A percentile compares a stretch with the other conserved stretches of the same genome.
Conservation (phyloP, 2,797 vertebrate genomes). For the Myripristis murdjan region DNA sequence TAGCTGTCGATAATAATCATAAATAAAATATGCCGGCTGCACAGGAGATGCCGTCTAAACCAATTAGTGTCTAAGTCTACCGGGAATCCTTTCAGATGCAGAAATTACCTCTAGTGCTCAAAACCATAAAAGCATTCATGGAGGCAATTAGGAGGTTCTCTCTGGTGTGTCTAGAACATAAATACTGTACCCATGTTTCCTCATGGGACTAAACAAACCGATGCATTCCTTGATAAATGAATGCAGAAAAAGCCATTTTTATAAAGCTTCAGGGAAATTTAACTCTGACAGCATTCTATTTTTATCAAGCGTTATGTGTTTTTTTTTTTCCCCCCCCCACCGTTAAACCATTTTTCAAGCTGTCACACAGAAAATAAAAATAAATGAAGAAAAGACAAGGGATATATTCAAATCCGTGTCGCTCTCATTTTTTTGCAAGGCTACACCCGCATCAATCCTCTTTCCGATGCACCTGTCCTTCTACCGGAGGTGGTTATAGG, state of each 20-base stretch:
- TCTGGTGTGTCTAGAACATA: slow-evolving; percentile 68
- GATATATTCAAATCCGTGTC: slow-evolving; percentile 45
- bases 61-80: slow-evolving; percentile 57
- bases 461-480: slow-evolving; percentile 26
- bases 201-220: slow-evolving; percentile 66
- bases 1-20: slow-evolving; percentile 54
- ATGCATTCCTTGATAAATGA: slow-evolving; percentile 74
- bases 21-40: slow-evolving; percentile 37
- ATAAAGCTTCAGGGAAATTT: slow-evolving; percentile 77
- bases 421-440: slow-evolving; percentile 35
- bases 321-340: slow-evolving; percentile 61
- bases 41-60: slow-evolving; percentile 35
- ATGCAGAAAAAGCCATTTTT: slow-evolving; percentile 76
- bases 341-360: slow-evolving; percentile 71
- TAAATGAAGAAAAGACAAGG: slow-evolving; percentile 57
- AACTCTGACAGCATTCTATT: slow-evolving; percentile 73
- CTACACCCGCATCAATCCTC: slow-evolving; percentile 29
- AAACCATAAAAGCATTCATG: slow-evolving; percentile 70
- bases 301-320: slow-evolving; percentile 74
- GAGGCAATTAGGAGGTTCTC: slow-evolving; percentile 78
- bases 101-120: slow-evolving; percentile 60
- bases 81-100: slow-evolving; percentile 58
- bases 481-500: slow-evolving; percentile 25
- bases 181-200: slow-evolving; percentile 57
- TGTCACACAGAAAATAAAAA: slow-evolving; percentile 72